Evolutionary conservation across 2,113 vertebrate species (phyloP).

Genomic region (Empidonax alnorum): DNA sequence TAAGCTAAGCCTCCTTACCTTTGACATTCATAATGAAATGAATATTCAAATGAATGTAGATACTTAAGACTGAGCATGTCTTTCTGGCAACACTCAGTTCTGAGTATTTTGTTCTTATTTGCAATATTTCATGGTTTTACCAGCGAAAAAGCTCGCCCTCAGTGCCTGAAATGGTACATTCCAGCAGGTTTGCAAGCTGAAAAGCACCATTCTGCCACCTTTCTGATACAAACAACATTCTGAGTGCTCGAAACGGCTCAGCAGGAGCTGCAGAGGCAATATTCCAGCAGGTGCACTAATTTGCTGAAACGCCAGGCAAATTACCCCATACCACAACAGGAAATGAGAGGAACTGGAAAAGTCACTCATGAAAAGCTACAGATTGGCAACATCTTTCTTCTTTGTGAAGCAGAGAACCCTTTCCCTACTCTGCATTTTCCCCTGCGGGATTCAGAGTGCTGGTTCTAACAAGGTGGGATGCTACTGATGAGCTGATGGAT

Average conservation of each 20-base stretch:
- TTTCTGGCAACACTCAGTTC: neutral
- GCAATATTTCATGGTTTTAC: neutral
- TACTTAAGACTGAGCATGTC: neutral
- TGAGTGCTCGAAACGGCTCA: neutral
- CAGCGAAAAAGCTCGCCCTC: neutral
- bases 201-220: slow-evolving; percentile 30
- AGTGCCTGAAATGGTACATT: neutral
- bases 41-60: neutral
- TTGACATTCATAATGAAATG: neutral
- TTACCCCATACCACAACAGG: neutral
- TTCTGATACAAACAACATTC: neutral
- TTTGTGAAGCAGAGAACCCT: neutral
- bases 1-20: neutral
- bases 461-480: neutral
- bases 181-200: neutral
- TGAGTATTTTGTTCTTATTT: neutral
- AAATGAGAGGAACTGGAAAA: neutral
- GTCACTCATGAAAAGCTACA: neutral
- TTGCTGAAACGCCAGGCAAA: neutral
- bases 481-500: neutral
- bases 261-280: slow-evolving; percentile 3
- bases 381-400: neutral
- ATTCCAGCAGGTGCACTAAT: slow-evolving; percentile 13
- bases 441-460: neutral
- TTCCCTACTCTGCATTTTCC: neutral